Percentiles rank a stretch among this genome's conserved stretches.
phyloP scores from a whole-genome alignment of 2,888 invertebrate genomes.

The Eupithecia dodoneata region DNA sequence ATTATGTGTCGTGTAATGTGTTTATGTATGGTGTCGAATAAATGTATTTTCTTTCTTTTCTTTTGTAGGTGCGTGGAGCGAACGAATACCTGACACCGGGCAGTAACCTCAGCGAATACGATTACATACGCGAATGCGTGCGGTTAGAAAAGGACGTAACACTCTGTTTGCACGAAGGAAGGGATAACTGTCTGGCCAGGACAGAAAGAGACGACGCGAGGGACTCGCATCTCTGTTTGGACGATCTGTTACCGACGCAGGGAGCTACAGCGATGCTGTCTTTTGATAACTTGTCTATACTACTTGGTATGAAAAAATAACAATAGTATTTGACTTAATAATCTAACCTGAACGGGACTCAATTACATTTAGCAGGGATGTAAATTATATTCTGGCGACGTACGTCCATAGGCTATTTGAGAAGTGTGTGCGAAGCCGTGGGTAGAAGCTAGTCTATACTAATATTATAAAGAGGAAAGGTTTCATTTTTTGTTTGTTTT shows the following conservation, averaged over 20 bases:
- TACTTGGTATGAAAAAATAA: slow-evolving; percentile 23
- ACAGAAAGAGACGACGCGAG: slow-evolving; percentile 92
- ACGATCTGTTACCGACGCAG: slow-evolving; percentile 90
- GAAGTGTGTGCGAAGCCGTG: no score
- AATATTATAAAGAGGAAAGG: no score
- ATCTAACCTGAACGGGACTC: neutral
- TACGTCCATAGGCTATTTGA: no score
- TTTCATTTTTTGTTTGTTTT: no score
- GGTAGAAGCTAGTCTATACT: no score
- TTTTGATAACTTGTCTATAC: slow-evolving; percentile 92
- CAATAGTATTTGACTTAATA: neutral
- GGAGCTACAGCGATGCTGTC: slow-evolving; percentile 90
- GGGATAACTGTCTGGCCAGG: slow-evolving; percentile 88
- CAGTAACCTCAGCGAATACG: slow-evolving; percentile 93
- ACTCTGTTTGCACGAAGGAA: slow-evolving; percentile 87
- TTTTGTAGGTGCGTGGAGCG: slow-evolving; percentile 90
- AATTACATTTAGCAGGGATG: no score
- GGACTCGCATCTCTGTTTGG: slow-evolving; percentile 89
- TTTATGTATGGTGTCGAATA: no score
- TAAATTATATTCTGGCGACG: no score
- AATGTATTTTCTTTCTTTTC: no score
- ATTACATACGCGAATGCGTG: slow-evolving; percentile 96
- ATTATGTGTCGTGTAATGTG: no score
- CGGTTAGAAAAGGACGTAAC: slow-evolving; percentile 95
- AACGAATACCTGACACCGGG: slow-evolving; percentile 95